Evolutionary conservation across 2,888 invertebrate genomes (phyloP).

Genomic region (Coelinius sp.): DNA sequence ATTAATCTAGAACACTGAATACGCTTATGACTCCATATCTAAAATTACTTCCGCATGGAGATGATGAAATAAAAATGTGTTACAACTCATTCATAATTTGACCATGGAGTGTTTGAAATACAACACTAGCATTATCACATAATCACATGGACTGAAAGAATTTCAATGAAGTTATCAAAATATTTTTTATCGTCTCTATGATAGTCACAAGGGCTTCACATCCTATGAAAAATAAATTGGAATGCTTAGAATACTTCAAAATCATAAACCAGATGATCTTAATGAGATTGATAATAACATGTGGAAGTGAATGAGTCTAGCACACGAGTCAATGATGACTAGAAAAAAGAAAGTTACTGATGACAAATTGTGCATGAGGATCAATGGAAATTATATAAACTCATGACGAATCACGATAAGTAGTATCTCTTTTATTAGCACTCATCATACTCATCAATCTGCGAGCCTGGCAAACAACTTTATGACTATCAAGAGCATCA

Average conservation of each 20-base stretch:
- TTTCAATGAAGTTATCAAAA: neutral
- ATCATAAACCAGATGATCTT: conserved; percentile 10
- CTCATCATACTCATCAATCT: conserved; percentile 62
- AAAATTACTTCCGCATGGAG: neutral
- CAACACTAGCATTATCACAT: neutral
- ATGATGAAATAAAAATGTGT: neutral
- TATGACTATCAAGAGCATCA: conserved; percentile 44
- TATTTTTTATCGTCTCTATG: neutral
- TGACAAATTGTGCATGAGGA: neutral
- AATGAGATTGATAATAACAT: conserved; percentile 7
- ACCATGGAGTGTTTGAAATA: neutral
- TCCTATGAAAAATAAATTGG: neutral
- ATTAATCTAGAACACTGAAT: neutral
- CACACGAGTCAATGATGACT: neutral
- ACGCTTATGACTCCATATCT: neutral
- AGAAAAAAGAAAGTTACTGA: neutral
- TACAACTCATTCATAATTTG: neutral
- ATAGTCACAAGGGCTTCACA: neutral
- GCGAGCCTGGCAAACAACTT: conserved; percentile 57
- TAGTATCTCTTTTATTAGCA: conserved; percentile 55
- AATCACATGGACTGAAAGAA: neutral
- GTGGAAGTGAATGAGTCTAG: neutral
- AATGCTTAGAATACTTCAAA: neutral
- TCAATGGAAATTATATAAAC: conserved; percentile 44
- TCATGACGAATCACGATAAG: conserved; percentile 43